Percentiles rank a stretch among this genome's conserved stretches.
These are phyloP conservation scores for Tortricodes alternella DNA, from an alignment of 2,888 invertebrate species.

Conservation along the genomic window DNA sequence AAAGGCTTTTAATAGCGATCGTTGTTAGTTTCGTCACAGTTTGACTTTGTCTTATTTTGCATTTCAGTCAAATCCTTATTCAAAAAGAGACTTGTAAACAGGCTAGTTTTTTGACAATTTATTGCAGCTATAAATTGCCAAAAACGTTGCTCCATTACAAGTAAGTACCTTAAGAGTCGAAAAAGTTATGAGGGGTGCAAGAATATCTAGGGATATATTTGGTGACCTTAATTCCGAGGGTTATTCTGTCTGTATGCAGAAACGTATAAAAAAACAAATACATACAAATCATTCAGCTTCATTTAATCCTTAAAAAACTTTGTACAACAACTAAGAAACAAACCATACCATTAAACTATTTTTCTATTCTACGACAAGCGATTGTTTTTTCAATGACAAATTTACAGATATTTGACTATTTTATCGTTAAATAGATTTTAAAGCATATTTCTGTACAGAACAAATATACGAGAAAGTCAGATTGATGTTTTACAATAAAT, in stretches of 20 bases:
- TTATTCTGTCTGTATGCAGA: neutral
- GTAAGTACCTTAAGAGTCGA: neutral
- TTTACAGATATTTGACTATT: conserved; percentile 5
- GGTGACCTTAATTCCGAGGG: no score
- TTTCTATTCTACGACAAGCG: conserved; percentile 4
- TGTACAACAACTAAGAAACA: conserved; percentile 10
- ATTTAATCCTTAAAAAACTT: conserved; percentile 23
- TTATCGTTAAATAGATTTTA: neutral
- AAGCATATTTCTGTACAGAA: conserved; percentile 4
- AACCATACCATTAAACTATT: conserved; percentile 14
- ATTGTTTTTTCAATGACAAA: neutral
- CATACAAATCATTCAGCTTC: conserved; percentile 21
- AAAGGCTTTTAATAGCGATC: no score
- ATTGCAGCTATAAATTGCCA: no score
- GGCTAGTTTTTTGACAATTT: neutral
- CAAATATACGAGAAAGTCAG: neutral
- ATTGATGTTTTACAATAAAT: conserved; percentile 28
- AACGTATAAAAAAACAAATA: conserved; percentile 1
- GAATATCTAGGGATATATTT: neutral
- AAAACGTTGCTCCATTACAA: no score
- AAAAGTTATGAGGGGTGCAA: neutral
- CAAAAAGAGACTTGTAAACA: no score
- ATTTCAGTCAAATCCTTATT: no score
- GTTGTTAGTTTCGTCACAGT: no score
- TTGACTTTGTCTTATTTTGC: no score